Evolutionary conservation across 2,113 vertebrate genomes (phyloP).

Genomic region (Natator depressus): DNA sequence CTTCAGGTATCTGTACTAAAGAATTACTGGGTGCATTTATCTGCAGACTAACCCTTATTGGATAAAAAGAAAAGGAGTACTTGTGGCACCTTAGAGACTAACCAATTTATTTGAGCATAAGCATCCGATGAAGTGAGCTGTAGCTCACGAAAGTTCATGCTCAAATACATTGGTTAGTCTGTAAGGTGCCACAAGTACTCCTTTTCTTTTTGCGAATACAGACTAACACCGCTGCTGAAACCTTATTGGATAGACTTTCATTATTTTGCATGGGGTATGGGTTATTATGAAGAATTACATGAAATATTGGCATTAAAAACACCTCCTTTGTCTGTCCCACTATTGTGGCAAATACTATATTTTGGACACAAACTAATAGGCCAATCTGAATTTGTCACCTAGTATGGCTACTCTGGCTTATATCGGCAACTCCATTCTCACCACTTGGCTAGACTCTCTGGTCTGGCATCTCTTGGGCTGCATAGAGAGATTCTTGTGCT

Average conservation of each 20-base stretch:
- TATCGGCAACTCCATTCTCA: neutral
- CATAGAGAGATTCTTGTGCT: neutral
- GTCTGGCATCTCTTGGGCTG: neutral
- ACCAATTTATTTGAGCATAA: too few relatives aligned
- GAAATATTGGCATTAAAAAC: neutral
- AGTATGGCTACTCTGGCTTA: constrained; percentile 33
- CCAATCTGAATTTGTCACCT: constrained; percentile 6
- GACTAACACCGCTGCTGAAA: too few relatives aligned
- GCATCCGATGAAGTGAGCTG: too few relatives aligned
- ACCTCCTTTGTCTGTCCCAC: constrained; percentile 20
- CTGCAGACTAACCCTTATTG: constrained; percentile 30
- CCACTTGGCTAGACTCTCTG: neutral
- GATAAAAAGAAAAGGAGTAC: neutral
- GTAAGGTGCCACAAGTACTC: too few relatives aligned
- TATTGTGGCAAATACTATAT: constrained; percentile 41
- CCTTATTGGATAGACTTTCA: constrained; percentile 9
- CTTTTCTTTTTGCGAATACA: too few relatives aligned
- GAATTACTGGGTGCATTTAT: neutral
- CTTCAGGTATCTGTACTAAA: neutral
- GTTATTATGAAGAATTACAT: constrained; percentile 6
- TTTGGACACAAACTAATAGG: constrained; percentile 3
- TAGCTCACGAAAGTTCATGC: too few relatives aligned
- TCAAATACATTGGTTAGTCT: too few relatives aligned
- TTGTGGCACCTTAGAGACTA: too few relatives aligned
- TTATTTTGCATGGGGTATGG: constrained; percentile 2